Evolutionary conservation across 2,113 vertebrate species (phyloP).

Genomic region (Herpetotheres cachinnans): DNA sequence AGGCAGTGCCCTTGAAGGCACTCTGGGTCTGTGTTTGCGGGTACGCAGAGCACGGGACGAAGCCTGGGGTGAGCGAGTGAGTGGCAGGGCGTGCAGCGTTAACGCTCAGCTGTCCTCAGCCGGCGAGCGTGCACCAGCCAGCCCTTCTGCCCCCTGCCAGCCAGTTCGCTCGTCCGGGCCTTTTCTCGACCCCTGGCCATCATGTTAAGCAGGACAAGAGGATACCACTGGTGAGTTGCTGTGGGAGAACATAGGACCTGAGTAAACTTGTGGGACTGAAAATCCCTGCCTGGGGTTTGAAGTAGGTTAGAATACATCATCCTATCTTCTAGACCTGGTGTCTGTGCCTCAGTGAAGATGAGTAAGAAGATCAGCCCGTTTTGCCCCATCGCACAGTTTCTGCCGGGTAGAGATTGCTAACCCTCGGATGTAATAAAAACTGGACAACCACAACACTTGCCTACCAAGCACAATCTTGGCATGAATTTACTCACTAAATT

Average conservation of each 20-base stretch:
- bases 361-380: background rate
- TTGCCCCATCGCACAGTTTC: background rate
- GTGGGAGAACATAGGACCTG: background rate
- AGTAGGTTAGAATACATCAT: background rate
- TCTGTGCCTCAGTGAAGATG: background rate
- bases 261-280: background rate
- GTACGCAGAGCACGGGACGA: background rate
- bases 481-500: background rate
- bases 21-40: fast-evolving
- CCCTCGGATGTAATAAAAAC: background rate
- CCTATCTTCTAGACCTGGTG: background rate
- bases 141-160: background rate
- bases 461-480: background rate
- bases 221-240: background rate
- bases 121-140: background rate
- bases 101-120: background rate
- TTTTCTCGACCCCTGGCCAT: background rate
- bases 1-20: background rate
- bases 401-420: background rate
- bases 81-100: background rate
- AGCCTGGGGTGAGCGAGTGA: background rate
- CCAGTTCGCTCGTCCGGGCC: fast-evolving
- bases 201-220: background rate
- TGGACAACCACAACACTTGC: background rate
- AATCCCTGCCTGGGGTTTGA: background rate